phyloP scores from a whole-genome alignment of 1,140 invertebrate species.

The Drosophila varians region DNA sequence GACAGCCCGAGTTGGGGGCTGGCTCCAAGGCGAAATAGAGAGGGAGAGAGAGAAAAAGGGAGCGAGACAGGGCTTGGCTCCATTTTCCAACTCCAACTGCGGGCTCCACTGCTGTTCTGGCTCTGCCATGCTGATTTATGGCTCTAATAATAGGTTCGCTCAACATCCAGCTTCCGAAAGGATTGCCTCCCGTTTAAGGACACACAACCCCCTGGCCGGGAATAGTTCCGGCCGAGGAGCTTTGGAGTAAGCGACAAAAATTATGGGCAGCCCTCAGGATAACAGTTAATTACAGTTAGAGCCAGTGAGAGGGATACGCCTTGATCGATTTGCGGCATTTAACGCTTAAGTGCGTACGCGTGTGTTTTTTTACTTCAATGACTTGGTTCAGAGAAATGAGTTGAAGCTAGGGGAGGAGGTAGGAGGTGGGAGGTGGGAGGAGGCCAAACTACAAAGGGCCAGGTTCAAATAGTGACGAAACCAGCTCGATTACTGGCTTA shows the following conservation, averaged over 20 bases:
- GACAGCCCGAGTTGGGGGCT: not conserved
- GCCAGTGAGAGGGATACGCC: slow-evolving; percentile 54
- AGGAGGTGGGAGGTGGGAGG: too few species aligned
- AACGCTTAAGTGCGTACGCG: slow-evolving; percentile 67
- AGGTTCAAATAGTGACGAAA: not conserved
- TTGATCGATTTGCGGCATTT: slow-evolving; percentile 75
- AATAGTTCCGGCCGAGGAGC: slow-evolving; percentile 31
- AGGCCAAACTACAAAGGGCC: slow-evolving; percentile 25
- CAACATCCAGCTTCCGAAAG: slow-evolving; percentile 72
- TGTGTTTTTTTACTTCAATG: slow-evolving; percentile 31
- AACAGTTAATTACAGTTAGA: slow-evolving; percentile 76
- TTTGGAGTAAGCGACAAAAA: slow-evolving; percentile 64
- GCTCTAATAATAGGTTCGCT: slow-evolving; percentile 83
- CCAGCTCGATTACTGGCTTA: slow-evolving; percentile 35
- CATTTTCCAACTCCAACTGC: slow-evolving; percentile 49
- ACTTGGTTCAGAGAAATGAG: slow-evolving; percentile 30
- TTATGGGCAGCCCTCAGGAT: slow-evolving; percentile 14
- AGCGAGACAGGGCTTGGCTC: slow-evolving; percentile 49
- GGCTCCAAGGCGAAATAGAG: not conserved
- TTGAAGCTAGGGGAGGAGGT: not conserved
- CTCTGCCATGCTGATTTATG: slow-evolving; percentile 79
- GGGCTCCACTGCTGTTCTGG: slow-evolving; percentile 15
- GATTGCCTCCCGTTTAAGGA: slow-evolving; percentile 53
- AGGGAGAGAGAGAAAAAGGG: slow-evolving; percentile 6
- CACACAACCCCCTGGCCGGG: slow-evolving; percentile 6